A percentile compares a stretch with the other conserved stretches of the same genome.
phyloP scores from a whole-genome alignment of 2,888 invertebrate species.

The Erebia palarica region DNA sequence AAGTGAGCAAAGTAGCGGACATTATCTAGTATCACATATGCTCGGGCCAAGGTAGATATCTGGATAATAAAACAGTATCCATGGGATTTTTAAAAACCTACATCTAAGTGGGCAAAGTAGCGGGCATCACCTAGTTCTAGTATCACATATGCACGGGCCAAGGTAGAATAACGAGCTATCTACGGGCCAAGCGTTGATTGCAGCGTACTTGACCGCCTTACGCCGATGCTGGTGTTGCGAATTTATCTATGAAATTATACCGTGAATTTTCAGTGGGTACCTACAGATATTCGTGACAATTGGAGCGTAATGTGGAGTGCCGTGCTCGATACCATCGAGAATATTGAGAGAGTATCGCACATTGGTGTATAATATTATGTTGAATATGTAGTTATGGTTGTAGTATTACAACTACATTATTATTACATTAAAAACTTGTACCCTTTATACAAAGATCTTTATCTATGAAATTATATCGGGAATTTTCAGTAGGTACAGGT shows the following conservation, averaged over 20 bases:
- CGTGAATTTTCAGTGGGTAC: conserved; percentile 15
- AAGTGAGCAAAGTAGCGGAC: neutral
- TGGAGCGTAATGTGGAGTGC: conserved; percentile 19
- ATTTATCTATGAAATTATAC: conserved; percentile 22
- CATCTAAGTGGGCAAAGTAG: neutral
- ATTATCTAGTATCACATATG: conserved; percentile 12
- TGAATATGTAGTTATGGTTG: no score
- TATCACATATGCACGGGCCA: conserved; percentile 24
- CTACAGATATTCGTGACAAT: conserved; percentile 6
- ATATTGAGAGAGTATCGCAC: conserved; percentile 4
- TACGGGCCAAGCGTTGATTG: conserved; percentile 27
- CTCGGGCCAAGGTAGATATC: conserved; percentile 28
- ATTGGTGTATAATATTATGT: no score
- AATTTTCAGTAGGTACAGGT: conserved; percentile 9
- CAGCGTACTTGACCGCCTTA: conserved; percentile 35
- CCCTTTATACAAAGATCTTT: neutral
- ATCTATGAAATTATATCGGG: conserved; percentile 8
- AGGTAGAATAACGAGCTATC: conserved; percentile 28
- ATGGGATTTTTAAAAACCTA: neutral
- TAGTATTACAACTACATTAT: no score
- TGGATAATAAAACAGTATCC: neutral
- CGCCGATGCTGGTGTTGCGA: conserved; percentile 25
- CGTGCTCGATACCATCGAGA: conserved; percentile 12
- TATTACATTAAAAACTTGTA: no score
- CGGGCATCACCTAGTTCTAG: neutral